Conservation (phyloP, 2,113 vertebrate genomes). For the Tonatia bakeri region DNA sequence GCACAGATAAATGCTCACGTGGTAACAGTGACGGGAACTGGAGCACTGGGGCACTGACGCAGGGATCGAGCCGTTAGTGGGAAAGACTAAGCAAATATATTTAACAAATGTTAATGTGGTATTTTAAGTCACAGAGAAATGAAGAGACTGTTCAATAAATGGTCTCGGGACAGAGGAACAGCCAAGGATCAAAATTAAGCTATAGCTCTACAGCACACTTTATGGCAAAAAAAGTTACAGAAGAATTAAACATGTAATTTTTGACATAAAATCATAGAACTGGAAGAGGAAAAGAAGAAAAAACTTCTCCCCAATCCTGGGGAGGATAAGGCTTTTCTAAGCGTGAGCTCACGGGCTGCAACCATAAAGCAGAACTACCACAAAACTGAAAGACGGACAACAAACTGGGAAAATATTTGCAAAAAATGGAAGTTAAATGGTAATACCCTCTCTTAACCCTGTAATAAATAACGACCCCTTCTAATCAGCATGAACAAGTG, state of each 20-base stretch:
- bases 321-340: not conserved
- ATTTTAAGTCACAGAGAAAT: slow-evolving; percentile 35
- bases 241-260: not conserved
- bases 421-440: not conserved
- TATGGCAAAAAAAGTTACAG: not conserved
- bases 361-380: not conserved
- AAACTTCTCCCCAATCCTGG: not conserved
- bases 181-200: not conserved
- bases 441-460: not conserved
- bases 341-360: not conserved
- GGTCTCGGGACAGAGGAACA: not conserved
- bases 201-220: not conserved
- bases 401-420: not conserved
- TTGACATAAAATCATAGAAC: not conserved
- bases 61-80: not conserved
- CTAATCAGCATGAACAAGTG: not conserved
- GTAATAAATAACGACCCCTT: not conserved
- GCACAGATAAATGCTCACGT: not conserved
- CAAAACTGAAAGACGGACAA: slow-evolving; percentile 28
- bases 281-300: not conserved
- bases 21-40: not conserved
- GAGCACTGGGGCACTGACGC: not conserved
- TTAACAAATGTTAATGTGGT: not conserved
- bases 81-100: slow-evolving; percentile 15
- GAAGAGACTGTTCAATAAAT: not conserved